Percentiles rank a stretch among this genome's conserved stretches.
phyloP scores from a whole-genome alignment of 2,888 invertebrate species.

The Nomada fucata region DNA sequence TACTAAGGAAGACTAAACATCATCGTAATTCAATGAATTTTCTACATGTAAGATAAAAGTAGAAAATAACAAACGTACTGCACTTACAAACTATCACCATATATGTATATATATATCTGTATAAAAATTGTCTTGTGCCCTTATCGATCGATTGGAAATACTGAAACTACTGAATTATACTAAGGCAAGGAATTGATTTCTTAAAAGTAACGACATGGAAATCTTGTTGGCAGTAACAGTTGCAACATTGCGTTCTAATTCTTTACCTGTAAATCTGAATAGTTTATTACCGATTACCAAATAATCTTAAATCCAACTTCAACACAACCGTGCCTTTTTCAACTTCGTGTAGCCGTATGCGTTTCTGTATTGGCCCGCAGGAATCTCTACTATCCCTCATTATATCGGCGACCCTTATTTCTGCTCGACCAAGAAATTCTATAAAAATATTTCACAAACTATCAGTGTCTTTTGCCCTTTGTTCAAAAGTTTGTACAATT shows the following conservation, averaged over 20 bases:
- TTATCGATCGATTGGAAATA: not conserved
- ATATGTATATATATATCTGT: conserved; percentile 1
- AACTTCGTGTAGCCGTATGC: conserved; percentile 88
- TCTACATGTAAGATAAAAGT: conserved; percentile 4
- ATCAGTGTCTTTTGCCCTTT: not conserved
- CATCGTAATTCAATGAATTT: conserved; percentile 1
- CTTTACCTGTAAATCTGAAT: conserved; percentile 1
- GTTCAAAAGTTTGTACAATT: not conserved
- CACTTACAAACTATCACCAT: conserved; percentile 20
- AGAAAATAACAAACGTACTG: conserved; percentile 34
- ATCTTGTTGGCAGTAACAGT: conserved; percentile 32
- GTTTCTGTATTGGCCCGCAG: conserved; percentile 88
- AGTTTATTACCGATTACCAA: conserved; percentile 76
- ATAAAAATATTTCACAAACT: conserved; percentile 68
- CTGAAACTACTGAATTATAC: not conserved
- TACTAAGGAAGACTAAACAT: conserved; percentile 48
- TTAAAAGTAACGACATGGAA: conserved; percentile 7
- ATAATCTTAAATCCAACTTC: conserved; percentile 89
- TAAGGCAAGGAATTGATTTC: conserved; percentile 8
- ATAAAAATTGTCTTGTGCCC: conserved; percentile 23
- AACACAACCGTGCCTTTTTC: conserved; percentile 89
- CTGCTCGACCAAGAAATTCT: conserved; percentile 90
- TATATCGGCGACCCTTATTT: conserved; percentile 88
- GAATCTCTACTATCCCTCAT: conserved; percentile 86
- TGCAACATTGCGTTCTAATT: not conserved